A percentile compares a stretch with the other conserved stretches of the same genome.
phyloP scores from a whole-genome alignment of 1,140 invertebrate species.

The Zaprionus ornatus region DNA sequence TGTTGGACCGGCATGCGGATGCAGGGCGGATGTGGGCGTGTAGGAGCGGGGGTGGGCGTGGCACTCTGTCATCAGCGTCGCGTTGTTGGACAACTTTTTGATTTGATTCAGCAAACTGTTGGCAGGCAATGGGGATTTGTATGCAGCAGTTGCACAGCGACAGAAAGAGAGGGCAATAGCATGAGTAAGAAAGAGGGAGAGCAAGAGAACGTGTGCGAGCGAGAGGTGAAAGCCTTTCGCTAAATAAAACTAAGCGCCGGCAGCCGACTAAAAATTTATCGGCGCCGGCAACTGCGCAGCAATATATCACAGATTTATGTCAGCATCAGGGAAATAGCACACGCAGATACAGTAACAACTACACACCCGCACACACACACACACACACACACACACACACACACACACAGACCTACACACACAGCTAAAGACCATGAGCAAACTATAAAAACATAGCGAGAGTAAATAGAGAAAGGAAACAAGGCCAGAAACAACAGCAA shows the following conservation, averaged over 20 bases:
- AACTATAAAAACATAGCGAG: conserved; percentile 49
- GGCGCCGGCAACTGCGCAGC: conserved; percentile 45
- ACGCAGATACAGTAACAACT: conserved; percentile 18
- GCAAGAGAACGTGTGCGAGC: neutral
- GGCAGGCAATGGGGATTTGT: conserved; percentile 21
- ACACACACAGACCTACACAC: too few species aligned
- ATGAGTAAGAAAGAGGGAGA: neutral
- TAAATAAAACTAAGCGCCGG: conserved; percentile 52
- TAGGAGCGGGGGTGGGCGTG: neutral
- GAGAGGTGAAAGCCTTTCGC: conserved; percentile 33
- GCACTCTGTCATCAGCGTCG: conserved; percentile 41
- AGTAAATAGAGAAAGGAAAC: conserved; percentile 36
- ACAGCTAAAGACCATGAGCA: conserved; percentile 34
- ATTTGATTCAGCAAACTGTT: conserved; percentile 61
- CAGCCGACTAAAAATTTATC: conserved; percentile 58
- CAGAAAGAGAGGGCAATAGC: neutral
- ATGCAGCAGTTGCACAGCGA: conserved; percentile 10
- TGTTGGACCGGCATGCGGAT: conserved; percentile 29
- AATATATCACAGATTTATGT: conserved; percentile 81
- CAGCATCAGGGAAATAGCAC: conserved; percentile 60
- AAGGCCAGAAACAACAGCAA: conserved; percentile 20
- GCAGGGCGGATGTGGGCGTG: neutral
- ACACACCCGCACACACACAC: conserved; percentile 5
- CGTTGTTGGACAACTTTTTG: conserved; percentile 54
- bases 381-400: neutral